phyloP scores from a whole-genome alignment of 2,888 invertebrate species.

The Agrilus cyanescens region DNA sequence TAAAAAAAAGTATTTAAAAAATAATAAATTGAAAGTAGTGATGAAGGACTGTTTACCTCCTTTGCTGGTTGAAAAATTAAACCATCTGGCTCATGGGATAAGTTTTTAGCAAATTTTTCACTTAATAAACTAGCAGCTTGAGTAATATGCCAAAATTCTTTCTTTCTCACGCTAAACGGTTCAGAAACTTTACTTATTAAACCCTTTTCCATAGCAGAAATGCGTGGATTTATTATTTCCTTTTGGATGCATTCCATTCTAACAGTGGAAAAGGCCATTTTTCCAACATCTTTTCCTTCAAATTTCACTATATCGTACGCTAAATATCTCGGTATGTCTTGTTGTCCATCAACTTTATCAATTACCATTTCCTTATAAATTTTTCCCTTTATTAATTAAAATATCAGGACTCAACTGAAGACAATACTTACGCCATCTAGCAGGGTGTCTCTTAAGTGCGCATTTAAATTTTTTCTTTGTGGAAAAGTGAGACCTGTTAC shows the following conservation, averaged over 20 bases:
- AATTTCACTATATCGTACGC: constrained; percentile 89
- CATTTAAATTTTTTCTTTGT: constrained; percentile 54
- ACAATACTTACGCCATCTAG: constrained; percentile 72
- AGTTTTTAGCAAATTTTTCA: constrained; percentile 72
- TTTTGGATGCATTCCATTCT: constrained; percentile 66
- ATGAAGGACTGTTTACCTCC: constrained; percentile 43
- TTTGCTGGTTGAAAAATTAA: constrained; percentile 91
- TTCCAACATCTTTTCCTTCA: constrained; percentile 66
- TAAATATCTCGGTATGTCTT: constrained; percentile 75
- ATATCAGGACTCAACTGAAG: too few relatives aligned
- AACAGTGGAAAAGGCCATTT: constrained; percentile 60
- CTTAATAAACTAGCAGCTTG: constrained; percentile 59
- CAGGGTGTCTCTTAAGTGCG: constrained; percentile 68
- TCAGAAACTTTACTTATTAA: constrained; percentile 63
- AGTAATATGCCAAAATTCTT: constrained; percentile 82
- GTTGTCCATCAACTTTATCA: constrained; percentile 64
- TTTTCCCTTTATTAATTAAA: too few relatives aligned
- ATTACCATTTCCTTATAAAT: constrained; percentile 86
- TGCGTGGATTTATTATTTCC: constrained; percentile 58
- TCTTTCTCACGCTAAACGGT: constrained; percentile 82
- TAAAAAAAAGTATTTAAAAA: constrained; percentile 31
- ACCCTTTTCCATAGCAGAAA: constrained; percentile 65
- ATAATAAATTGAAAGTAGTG: background rate
- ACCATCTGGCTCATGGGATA: constrained; percentile 94
- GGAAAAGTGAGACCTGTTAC: constrained; percentile 73